Evolutionary conservation across 2,113 vertebrate genomes (phyloP), one percentile per base, ranked within the genome.

Genomic region (Paralichthys olivaceus): DNA sequence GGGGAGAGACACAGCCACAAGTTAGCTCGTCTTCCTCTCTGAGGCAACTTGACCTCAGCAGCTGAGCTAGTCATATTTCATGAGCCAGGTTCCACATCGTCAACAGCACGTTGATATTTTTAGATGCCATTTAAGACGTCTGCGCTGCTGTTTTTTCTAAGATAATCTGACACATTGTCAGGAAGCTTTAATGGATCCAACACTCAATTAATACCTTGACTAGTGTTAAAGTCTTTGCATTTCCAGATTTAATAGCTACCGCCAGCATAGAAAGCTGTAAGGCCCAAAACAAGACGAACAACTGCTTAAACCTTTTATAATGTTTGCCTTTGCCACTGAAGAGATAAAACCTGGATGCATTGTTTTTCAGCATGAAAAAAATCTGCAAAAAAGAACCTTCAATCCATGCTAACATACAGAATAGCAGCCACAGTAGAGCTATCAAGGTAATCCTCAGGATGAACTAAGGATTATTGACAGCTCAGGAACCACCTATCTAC

Each of bases 41-140:
- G 72, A 84, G 63, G 67, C 58, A 70, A 67, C 69, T 63, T 71
- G 77, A 84, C 80, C 84, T 80, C 78, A n/a, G 61, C 65, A 80
- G 70, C 60, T 72, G 72, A 79, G 72, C 56, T 4, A n/a, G 43
- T 58, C 77, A 60, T 62, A 53, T 32, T 68, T 69, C 23, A 56
- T 28, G 19, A 49, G 37, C 67, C 29, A 45, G 45, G 40, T 34
- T 61, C 26, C 34, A 9, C 23, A 43, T 34, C 43, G 25, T 63
- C 45, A 55, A 62, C 13, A 22, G 25, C 57, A 32, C 32, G 1
- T 0, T 0, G 58, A 22, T 77, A 69, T 77, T 60, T 79, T 69
- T 66, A 79, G 55, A 57, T 9, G 34, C 28, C 47, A 71, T 67
- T 51, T 26, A 64, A 75, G 56, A 66, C 57, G 54, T 20, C 34